Evolutionary conservation across 2,797 vertebrate species (phyloP), one percentile per base, ranked within the genome.

Genomic region (Hafferia zeledoni): DNA sequence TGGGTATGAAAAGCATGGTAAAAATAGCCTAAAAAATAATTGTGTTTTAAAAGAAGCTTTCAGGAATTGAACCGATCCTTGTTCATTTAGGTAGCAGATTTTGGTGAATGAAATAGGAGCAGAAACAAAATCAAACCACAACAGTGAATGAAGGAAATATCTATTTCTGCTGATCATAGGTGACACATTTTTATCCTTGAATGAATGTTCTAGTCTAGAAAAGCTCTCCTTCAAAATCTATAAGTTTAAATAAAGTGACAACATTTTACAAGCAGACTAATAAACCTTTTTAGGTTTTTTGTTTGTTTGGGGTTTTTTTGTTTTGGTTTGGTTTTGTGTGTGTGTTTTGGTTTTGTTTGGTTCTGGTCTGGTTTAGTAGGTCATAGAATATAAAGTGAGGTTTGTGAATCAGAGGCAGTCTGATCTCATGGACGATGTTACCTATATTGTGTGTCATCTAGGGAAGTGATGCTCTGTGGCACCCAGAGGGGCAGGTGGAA

Each of bases 161-260:
- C 1, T 77, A 33, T 1, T 1, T 64, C 13, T 60, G 10, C 23
- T 44, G 30, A 35, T 10, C 0, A 2, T 6, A 30, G 6, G 9
- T 33, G 11, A 43, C 18, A 64, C 0, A 9, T 19, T 81, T 75
- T 69, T 86, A 57, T 13, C 17, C 35, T 37, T 19, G 50, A 86
- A 72, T 44, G 0, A 44, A 10, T 44, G 59, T 86, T 63, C 31
- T 56, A 67, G 14, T 4, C 28, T 76, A 30, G n/a, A 72, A 72
- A 86, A 90, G 4, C 6, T 35, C n/a, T 69, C 11, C 10, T 13
- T 43, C 37, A 85, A 67, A 87, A 37, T 37, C 24, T 50, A 0
- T 27, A 50, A 23, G 1, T 60, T 67, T 56, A 60, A 53, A 75
- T 43, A 43, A 83, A 55, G 2, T 13, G 5, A 2, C 28, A 64